Evolutionary conservation across 2,888 invertebrate genomes (phyloP).

Genomic region (Tubulanus polymorphus): DNA sequence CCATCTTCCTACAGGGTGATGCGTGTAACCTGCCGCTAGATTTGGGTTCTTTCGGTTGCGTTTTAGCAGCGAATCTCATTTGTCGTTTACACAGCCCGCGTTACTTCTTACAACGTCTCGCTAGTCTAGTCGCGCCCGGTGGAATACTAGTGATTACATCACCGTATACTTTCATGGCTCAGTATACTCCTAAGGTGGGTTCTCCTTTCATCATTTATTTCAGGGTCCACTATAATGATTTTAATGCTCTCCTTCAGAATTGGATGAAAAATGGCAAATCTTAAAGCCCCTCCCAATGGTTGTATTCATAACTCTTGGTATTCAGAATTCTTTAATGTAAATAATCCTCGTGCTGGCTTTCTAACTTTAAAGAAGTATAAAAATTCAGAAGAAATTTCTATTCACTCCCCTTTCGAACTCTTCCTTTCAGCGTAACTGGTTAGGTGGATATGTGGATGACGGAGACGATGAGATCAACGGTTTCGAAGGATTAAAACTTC

Average conservation of each 20-base stretch:
- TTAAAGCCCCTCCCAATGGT: too few relatives aligned
- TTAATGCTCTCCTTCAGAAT: too few relatives aligned
- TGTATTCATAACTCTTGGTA: too few relatives aligned
- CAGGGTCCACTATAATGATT: too few relatives aligned
- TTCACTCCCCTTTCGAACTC: too few relatives aligned
- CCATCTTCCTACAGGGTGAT: conserved; percentile 45
- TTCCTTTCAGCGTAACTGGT: conserved; percentile 36
- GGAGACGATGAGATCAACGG: conserved; percentile 33
- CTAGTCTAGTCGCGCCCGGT: conserved; percentile 36
- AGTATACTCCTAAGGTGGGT: conserved; percentile 46
- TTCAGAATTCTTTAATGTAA: too few relatives aligned
- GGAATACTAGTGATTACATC: conserved; percentile 49
- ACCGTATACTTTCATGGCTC: conserved; percentile 47
- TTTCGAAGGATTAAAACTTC: conserved; percentile 38
- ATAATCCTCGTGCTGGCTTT: too few relatives aligned
- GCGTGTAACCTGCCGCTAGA: conserved; percentile 43
- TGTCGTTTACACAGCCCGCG: conserved; percentile 43
- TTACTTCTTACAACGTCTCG: conserved; percentile 36
- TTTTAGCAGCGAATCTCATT: conserved; percentile 49
- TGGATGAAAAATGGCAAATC: too few relatives aligned
- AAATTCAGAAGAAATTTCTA: too few relatives aligned
- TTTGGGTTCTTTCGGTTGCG: conserved; percentile 47
- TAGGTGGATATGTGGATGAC: conserved; percentile 41
- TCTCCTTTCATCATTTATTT: too few relatives aligned
- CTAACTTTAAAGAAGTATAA: too few relatives aligned